Conservation (phyloP, 2,113 vertebrate genomes). For the Chaetura pelagica region DNA sequence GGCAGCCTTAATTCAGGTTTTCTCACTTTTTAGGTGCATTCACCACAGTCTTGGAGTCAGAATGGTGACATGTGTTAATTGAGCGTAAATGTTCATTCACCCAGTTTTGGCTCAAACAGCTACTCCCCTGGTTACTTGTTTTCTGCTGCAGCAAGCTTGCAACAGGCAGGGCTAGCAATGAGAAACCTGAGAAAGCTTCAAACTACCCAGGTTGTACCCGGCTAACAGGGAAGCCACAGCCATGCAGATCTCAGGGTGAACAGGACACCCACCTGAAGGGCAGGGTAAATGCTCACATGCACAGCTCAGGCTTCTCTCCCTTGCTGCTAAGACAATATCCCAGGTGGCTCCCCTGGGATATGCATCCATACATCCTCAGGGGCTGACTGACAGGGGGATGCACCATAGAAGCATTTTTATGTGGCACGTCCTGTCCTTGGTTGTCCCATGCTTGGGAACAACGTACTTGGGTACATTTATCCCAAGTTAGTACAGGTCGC, state of each 20-base stretch:
- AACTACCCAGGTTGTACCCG: not conserved
- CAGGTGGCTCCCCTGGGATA: not conserved
- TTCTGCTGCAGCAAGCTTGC: not conserved
- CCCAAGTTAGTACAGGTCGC: not conserved
- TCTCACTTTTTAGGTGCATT: constrained; percentile 6
- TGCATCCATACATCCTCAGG: not conserved
- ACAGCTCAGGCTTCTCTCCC: not conserved
- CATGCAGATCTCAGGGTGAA: not conserved
- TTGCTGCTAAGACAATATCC: not conserved
- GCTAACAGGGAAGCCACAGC: not conserved
- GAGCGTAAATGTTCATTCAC: not conserved
- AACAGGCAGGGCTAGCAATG: not conserved
- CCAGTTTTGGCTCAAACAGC: not conserved
- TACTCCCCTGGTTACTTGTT: not conserved
- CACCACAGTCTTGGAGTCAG: not conserved
- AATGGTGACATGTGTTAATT: constrained; percentile 19
- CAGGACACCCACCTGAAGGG: not conserved
- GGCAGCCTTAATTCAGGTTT: not conserved
- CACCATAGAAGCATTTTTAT: not conserved
- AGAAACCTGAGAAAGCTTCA: constrained; percentile 15
- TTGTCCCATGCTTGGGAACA: not conserved
- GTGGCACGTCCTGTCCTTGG: not conserved
- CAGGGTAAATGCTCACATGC: not conserved
- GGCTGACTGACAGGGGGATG: rapidly evolving
- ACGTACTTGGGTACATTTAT: not conserved